A percentile compares a stretch with the other conserved stretches of the same genome.
Evolutionary conservation across 2,888 invertebrate species (phyloP).

Genomic region (Ochropleura plecta): DNA sequence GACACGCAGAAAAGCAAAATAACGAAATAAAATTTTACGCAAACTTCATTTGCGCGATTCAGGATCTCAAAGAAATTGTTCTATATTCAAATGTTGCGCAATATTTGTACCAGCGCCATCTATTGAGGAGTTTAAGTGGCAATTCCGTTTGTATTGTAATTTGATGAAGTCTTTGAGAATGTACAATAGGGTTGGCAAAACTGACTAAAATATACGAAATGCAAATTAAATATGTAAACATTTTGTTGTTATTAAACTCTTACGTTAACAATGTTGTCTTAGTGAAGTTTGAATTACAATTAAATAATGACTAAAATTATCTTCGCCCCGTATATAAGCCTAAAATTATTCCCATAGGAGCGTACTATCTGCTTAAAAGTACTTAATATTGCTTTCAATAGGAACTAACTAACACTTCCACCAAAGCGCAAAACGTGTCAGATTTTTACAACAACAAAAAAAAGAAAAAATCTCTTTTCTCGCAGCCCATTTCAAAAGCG

Average conservation of each 20-base stretch:
- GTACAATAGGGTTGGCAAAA: conserved; percentile 40
- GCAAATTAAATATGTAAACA: conserved; percentile 19
- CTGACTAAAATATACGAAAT: not conserved
- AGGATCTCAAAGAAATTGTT: conserved; percentile 40
- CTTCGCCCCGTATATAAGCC: not conserved
- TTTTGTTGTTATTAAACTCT: conserved; percentile 13
- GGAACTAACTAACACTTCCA: not conserved
- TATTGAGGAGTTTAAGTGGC: conserved; percentile 41
- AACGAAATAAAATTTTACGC: conserved; percentile 49
- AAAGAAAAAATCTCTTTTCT: not conserved
- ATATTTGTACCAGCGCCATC: conserved; percentile 50
- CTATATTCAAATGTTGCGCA: conserved; percentile 34
- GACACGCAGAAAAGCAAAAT: conserved; percentile 26
- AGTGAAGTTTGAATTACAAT: not conserved
- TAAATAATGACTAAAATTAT: not conserved
- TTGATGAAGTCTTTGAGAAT: conserved; percentile 40
- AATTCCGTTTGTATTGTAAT: conserved; percentile 45
- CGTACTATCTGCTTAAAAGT: not conserved
- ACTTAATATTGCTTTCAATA: not conserved
- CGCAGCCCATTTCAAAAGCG: conserved; percentile 6
- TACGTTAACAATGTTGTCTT: not conserved
- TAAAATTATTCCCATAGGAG: too few relatives aligned
- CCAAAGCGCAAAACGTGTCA: not conserved
- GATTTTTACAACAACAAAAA: not conserved
- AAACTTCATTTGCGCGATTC: conserved; percentile 42